Evolutionary conservation across 1,140 invertebrate species (phyloP), one percentile per base, ranked within the genome.

Genomic region (Lerema accius): DNA sequence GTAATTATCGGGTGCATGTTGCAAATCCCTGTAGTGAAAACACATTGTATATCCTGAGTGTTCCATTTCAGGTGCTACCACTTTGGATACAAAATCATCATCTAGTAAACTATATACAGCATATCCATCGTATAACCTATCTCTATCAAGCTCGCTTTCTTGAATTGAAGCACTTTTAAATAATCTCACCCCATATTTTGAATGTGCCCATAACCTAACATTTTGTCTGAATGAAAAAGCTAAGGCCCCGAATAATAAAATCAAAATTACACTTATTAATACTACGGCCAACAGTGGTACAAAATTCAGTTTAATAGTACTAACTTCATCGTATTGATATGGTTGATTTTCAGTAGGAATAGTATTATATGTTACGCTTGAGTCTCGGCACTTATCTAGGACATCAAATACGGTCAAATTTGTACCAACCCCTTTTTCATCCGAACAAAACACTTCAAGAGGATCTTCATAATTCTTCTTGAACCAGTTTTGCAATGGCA

Each of bases 41-140:
- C 95, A 96, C 39, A 96, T 91, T 1, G 94, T 93, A 51, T 96
- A 94, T 1, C 94, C 94, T 0, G 93, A 93, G 64, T 95, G 94
- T 84, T 98, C 96, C 63, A 98, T 87, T 81, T 96, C 95, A 0
- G 95, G 93, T 0, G 95, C 95, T 16, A 98, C 92, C 64, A 95
- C 94, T 76, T 96, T 93, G 0, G 94, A 92, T 6, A 97, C 95
- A 80, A 97, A 96, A 61, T 96, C 94, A 70, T 97, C 95, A 85
- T 98, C 96, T 68, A 96, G 94, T 60, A 95, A 94, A 86, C 95
- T 96, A 92, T 98, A 97, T n/a, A 97, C 94, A 76, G 97, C 92
- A 86, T 97, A 98, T 26, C 96, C 96, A 84, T 98, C 97, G 86
- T 96, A 97, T 10, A 96, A 90, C 63, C 95, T 93, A 76, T 96